phyloP scores from a whole-genome alignment of 2,113 vertebrate species.

The Anolis carolinensis region DNA sequence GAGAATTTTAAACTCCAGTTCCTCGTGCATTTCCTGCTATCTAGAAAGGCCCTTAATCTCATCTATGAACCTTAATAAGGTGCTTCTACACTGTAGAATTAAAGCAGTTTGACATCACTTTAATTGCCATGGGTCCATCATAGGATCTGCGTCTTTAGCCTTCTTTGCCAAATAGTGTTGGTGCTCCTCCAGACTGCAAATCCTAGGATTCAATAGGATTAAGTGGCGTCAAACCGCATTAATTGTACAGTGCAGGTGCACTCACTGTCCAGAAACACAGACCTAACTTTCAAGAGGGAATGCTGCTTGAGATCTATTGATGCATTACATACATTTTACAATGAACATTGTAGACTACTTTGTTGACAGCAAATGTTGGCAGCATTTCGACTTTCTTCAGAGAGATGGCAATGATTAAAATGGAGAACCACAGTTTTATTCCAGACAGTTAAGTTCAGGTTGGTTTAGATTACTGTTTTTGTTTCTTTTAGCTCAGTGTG shows the following conservation, averaged over 20 bases:
- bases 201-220: too few species aligned
- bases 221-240: not conserved
- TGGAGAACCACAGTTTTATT: slow-evolving; percentile 37
- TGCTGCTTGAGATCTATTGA: slow-evolving; percentile 40
- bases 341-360: not conserved
- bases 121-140: too few species aligned
- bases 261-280: not conserved
- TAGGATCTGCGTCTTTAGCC: too few species aligned
- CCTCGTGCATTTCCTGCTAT: too few species aligned
- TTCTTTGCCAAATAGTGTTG: too few species aligned
- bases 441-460: slow-evolving; percentile 27
- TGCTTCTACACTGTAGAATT: too few species aligned
- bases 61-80: too few species aligned
- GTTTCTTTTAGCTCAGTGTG: not conserved
- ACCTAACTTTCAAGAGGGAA: not conserved
- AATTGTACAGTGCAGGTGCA: not conserved
- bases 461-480: slow-evolving; percentile 28
- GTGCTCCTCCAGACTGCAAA: too few species aligned
- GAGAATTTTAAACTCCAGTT: too few species aligned
- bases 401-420: slow-evolving; percentile 28
- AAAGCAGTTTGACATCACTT: too few species aligned
- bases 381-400: slow-evolving; percentile 33
- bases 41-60: too few species aligned
- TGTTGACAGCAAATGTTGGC: not conserved
- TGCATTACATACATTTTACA: slow-evolving; percentile 47